Base-by-base conservation (phyloP, 2,113 vertebrate species). In the Ophiodon elongatus region DNA sequence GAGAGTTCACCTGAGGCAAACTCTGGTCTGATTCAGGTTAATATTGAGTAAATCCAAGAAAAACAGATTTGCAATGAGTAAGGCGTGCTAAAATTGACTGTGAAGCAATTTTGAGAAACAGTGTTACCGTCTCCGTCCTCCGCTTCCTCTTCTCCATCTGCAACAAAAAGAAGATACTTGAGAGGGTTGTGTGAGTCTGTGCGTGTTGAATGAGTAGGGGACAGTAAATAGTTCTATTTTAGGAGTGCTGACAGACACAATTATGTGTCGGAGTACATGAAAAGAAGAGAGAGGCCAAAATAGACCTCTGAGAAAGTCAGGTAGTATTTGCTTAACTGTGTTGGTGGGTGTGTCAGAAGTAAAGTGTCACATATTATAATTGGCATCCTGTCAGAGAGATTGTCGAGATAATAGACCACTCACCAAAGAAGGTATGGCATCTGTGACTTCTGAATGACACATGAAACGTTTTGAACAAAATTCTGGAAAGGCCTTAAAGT, bases 71-170 rank as follows among this genome's bases (percentile, higher is more conserved):
- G 41, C 11, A 66, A 19, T 21, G 23, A 23, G 15, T 8, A 21
- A 78, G 41, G n/a, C 0, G 6, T 75, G 43, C 9, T 8, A 33
- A 1, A 5, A 7, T 27, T 45, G 0, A 21, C 47, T 60, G 23
- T 35, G 19, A 76, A 59, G 56, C 2, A 59, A 15, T 15, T 67
- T 15, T 35, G 2, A 52, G 50, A 14, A 27, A 23, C 21, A 8
- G 0, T 1, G 6, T 84, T 90, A 94, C 94, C 94, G 86, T 88
- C 93, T 72, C 86, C 93, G 1, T 93, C 93, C 45, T 90, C 86
- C 0, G 14, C 83, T 69, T 90, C 91, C 1, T 14, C 92, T 8
- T 89, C 92, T 77, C 41, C 92, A 80, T 82, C 94, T 94, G 90
- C 82, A 93, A 92, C 2, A 14, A 81, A 59, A 84, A 59, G 6